Percentiles rank a stretch among this genome's conserved stretches.
Conservation (phyloP, 2,113 vertebrate species). For the Pachyramphus minor region DNA sequence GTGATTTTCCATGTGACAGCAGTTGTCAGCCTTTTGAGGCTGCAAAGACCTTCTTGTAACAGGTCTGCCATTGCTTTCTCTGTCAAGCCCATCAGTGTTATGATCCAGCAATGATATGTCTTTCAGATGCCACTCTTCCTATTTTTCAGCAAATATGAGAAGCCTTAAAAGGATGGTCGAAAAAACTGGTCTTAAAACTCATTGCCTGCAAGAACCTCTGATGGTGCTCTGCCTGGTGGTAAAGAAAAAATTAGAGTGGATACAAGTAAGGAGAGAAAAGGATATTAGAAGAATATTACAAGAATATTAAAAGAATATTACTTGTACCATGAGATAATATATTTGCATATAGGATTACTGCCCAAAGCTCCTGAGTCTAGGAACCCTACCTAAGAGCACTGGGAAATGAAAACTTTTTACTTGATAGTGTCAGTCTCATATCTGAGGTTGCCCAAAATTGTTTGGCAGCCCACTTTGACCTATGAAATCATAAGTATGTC, state of each 20-base stretch:
- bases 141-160: not conserved
- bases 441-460: not conserved
- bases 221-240: not conserved
- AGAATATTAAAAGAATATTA: too few relatives aligned
- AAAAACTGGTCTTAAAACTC: not conserved
- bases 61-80: not conserved
- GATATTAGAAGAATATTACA: too few relatives aligned
- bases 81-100: not conserved
- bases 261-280: not conserved
- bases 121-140: not conserved
- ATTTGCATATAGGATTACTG: not conserved
- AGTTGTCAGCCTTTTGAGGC: not conserved
- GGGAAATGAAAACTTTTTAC: not conserved
- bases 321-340: not conserved
- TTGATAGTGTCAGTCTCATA: not conserved
- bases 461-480: not conserved
- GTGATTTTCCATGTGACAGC: not conserved
- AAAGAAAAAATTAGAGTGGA: not conserved
- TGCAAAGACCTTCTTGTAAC: not conserved
- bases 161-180: not conserved
- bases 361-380: not conserved
- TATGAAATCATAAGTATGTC: not conserved
- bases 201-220: not conserved
- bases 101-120: not conserved
- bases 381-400: not conserved